These are phyloP conservation scores for Agrenia bidenticulata DNA, from an alignment of 2,888 invertebrate species.

Conservation along the genomic window DNA sequence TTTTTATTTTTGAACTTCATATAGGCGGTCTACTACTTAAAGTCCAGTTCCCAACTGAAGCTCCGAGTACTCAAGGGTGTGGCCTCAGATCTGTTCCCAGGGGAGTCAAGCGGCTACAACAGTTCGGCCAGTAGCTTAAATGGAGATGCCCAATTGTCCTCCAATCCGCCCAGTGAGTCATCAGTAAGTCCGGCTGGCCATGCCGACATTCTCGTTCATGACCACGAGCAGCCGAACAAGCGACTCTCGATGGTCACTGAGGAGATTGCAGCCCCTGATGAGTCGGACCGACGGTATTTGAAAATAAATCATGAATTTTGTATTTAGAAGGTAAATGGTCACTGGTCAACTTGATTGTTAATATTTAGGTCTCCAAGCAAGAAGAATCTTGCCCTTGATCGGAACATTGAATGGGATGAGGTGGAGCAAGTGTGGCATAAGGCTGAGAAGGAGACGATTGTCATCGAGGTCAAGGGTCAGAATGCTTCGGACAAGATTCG, in stretches of 20 bases:
- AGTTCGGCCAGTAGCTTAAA: conserved; percentile 81
- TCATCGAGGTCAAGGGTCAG: conserved; percentile 50
- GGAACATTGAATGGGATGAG: conserved; percentile 64
- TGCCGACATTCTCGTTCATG: conserved; percentile 45
- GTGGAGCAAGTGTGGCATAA: conserved; percentile 63
- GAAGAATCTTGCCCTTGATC: conserved; percentile 54
- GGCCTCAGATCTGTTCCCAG: conserved; percentile 75
- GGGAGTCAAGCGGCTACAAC: conserved; percentile 80
- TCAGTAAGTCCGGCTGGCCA: conserved; percentile 37
- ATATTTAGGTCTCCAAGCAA: not conserved
- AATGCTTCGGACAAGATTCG: conserved; percentile 33
- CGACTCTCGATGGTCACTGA: conserved; percentile 73
- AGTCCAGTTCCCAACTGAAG: conserved; percentile 73
- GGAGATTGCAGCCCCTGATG: conserved; percentile 56
- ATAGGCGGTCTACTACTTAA: conserved; percentile 77
- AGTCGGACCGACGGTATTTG: not conserved
- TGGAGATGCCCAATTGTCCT: conserved; percentile 60
- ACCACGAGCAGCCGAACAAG: conserved; percentile 49
- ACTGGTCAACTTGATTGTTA: not conserved
- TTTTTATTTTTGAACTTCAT: too few relatives aligned
- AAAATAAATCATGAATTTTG: too few relatives aligned
- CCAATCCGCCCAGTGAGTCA: conserved; percentile 42
- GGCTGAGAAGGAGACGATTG: conserved; percentile 56
- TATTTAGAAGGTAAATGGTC: not conserved
- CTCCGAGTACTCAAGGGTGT: conserved; percentile 75